Base-by-base conservation (phyloP, 2,888 invertebrate genomes). In the Mesodorylaimus sp. region DNA sequence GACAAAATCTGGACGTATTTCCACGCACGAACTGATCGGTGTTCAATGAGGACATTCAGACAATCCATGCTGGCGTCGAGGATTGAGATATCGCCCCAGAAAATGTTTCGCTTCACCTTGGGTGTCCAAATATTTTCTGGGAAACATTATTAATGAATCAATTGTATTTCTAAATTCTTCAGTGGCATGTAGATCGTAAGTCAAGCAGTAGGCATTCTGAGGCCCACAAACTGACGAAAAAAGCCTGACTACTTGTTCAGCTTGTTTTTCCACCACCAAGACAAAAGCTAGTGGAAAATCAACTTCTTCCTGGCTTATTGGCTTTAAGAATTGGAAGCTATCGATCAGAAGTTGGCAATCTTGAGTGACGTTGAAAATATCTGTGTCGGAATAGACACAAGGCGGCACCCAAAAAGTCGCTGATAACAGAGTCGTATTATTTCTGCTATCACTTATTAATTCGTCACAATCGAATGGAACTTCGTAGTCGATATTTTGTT, bases 221-320 rank as follows among this genome's bases (percentile, higher is more conserved):
- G 44, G 44, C 26, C 19, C 13, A 26, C 27, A 43, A 26, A 43
- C 27, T 24, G 44, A 25, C 7, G 26, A 27, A 26, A 43, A 43
- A 26, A 43, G 27, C 10, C 44, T 5, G 26, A 43, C 24, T 26
- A 27, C 27, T 19, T 43, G 44, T 5, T 24, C 26, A 10, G 27
- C 10, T 26, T 43, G 24, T 26, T 21, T 24, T n/a, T n/a, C n/a
- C n/a, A n/a, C 10, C 44, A 43, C 27, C 7, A 43, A 43, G 5
- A 43, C 44, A 27, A n/a, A 43, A 27, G 44, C 44, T 19, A 43
- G 19, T 10, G 44, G 44, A 26, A 26, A 43, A 26, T 43, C 44
- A 10, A 13, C 26, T 43, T 43, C 44, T 26, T 43, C 44, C 13
- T 26, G 24, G 27, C 26, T 26, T 10, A 26, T 24, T 7, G 44